A percentile compares a stretch with the other conserved stretches of the same genome.
Conservation (phyloP, 2,113 vertebrate species). For the Pseudorectes ferrugineus region DNA sequence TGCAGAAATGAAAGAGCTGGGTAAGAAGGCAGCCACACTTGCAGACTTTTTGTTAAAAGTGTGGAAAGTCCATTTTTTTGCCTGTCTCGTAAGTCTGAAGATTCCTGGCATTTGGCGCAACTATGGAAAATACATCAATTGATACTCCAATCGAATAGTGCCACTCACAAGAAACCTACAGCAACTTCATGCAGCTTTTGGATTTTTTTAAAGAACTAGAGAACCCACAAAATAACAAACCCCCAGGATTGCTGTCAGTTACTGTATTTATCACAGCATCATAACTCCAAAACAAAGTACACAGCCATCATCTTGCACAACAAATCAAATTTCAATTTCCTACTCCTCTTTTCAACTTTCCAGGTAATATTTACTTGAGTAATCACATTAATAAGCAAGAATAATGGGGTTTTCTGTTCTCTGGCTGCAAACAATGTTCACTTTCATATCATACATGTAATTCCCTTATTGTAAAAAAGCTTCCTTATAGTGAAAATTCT, state of each 20-base stretch:
- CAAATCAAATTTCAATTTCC: not conserved
- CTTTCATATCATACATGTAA: not conserved
- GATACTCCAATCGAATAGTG: not conserved
- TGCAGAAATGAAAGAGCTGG: slow-evolving; percentile 65
- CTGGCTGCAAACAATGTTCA: not conserved
- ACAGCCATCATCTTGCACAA: not conserved
- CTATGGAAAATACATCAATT: not conserved
- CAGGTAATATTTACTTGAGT: not conserved
- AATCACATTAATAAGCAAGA: not conserved
- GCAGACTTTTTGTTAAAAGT: not conserved
- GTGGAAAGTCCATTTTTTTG: not conserved
- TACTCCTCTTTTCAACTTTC: not conserved
- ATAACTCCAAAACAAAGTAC: not conserved
- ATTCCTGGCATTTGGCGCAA: fast-evolving
- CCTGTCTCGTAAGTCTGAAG: not conserved
- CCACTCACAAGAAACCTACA: not conserved
- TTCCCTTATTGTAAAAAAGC: not conserved
- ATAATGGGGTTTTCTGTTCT: not conserved
- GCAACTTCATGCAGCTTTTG: not conserved
- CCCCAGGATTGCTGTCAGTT: not conserved
- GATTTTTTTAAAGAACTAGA: not conserved
- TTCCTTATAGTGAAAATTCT: not conserved
- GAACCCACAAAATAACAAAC: not conserved
- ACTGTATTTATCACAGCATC: not conserved
- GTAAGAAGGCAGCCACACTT: not conserved